Base-by-base conservation (phyloP, 2,888 invertebrate genomes). In the Blomia tropicalis region DNA sequence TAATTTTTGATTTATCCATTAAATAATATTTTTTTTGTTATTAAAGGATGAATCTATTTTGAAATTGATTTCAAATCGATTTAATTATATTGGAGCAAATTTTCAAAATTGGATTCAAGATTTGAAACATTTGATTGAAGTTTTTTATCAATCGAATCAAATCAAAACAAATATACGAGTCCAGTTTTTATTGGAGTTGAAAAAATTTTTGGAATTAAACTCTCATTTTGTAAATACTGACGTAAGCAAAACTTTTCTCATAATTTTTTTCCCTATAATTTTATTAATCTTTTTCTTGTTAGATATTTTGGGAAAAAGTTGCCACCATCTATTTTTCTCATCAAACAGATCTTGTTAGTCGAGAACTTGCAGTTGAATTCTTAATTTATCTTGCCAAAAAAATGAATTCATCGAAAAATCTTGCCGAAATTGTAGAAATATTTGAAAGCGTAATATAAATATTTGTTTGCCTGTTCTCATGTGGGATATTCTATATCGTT, bases 41-140 rank as follows among this genome's bases (percentile, higher is more conserved):
- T n/a, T n/a, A n/a, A 11, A 47, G 47, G 22, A 47, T 30, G 56
- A 56, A 56, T 27, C 56, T 25, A 56, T 56, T 30, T 56, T 27
- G 11, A 56, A 56, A 11, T 23, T 56, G 32, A 56, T 56, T 56
- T 11, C 25, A 32, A 14, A 56, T 31, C 29, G 31, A n/a, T 56
- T 56, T 11, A 56, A 56, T 32, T 29, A 56, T 36, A 56, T 56
- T n/a, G 19, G 19, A 11, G 2, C 2, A 51, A 27, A 56, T 36
- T 29, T 11, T 36, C 29, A 19, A 2, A 23, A 56, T 36, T 56
- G 25, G 56, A 19, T 27, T 27, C 3, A n/a, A 29, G 29, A 56
- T 19, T 23, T 56, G 19, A 36, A 56, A 32, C 56, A 56, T 19
- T 36, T 56, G 3, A 56, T 36, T n/a, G 29, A 56, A 14, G 17